Percentiles rank a stretch among this genome's conserved stretches.
Conservation (phyloP, 2,797 vertebrate genomes). For the Babyrousa celebensis region DNA sequence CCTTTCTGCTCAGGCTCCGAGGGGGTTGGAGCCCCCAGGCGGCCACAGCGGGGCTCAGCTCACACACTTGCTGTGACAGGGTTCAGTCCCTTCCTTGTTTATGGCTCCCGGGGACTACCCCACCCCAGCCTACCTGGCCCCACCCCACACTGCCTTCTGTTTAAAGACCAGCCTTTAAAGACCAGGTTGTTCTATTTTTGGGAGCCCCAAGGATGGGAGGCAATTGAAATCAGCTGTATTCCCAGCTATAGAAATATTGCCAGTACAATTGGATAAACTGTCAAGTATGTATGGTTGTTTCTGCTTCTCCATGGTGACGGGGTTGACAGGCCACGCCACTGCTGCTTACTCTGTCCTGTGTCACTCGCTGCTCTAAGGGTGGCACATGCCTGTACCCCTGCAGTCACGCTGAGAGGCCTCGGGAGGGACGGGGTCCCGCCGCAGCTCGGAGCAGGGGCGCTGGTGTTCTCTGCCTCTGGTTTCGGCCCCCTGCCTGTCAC, state of each 20-base stretch:
- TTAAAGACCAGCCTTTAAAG: conserved; percentile 23
- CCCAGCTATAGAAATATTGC: not conserved
- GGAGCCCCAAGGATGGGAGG: not conserved
- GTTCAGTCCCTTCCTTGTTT: not conserved
- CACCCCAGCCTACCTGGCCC: not conserved
- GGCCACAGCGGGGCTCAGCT: not conserved
- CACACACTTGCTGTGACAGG: not conserved
- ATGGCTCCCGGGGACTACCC: not conserved
- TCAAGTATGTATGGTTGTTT: not conserved
- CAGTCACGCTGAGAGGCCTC: not conserved
- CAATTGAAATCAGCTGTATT: not conserved
- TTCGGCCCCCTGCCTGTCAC: not conserved
- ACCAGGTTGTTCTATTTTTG: not conserved
- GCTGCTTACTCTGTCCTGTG: not conserved
- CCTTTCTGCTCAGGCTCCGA: not conserved
- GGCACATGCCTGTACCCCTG: too few species aligned
- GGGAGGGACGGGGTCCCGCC: not conserved
- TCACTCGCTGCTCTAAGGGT: not conserved
- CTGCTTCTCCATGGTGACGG: not conserved
- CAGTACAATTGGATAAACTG: not conserved
- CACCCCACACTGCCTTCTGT: not conserved
- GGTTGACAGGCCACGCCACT: not conserved
- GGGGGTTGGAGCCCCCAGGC: not conserved
- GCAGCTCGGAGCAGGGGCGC: not conserved
- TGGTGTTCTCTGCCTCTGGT: not conserved